A percentile compares a stretch with the other conserved stretches of the same genome.
These are phyloP conservation scores for Anser brachyrhynchus DNA, from an alignment of 2,113 vertebrate species.

Conservation along the genomic window DNA sequence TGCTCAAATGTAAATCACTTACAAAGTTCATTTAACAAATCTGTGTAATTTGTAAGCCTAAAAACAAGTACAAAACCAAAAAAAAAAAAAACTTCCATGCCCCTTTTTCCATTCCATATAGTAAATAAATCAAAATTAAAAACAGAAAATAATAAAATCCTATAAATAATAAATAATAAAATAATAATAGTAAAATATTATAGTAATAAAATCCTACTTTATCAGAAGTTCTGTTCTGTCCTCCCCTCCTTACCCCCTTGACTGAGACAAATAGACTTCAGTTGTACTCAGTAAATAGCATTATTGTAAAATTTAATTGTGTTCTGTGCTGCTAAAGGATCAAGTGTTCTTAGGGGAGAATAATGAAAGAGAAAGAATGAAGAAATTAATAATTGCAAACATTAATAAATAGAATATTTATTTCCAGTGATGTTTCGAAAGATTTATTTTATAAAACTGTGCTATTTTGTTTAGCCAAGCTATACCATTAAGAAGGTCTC, in stretches of 20 bases:
- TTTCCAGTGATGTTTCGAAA: not conserved
- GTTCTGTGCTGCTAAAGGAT: not conserved
- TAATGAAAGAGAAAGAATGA: not conserved
- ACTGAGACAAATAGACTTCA: not conserved
- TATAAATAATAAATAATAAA: not conserved
- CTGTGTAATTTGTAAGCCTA: not conserved
- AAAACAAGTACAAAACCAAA: not conserved
- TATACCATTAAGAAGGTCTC: not conserved
- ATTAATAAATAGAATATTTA: not conserved
- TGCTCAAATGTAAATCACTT: not conserved
- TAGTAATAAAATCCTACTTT: not conserved
- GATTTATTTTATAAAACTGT: not conserved
- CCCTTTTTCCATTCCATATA: not conserved
- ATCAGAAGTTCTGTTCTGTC: not conserved
- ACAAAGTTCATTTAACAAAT: not conserved
- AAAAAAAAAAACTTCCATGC: not conserved
- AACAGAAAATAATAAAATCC: not conserved
- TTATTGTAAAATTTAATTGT: not conserved
- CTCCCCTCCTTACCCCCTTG: rapidly evolving
- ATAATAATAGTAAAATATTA: not conserved
- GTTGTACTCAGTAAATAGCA: not conserved
- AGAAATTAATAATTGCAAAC: not conserved
- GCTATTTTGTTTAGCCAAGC: not conserved
- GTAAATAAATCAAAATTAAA: not conserved
- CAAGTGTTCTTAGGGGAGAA: not conserved